A percentile compares a stretch with the other conserved stretches of the same genome.
These are phyloP conservation scores for Drosophila cardini DNA, from an alignment of 1,140 invertebrate species.

Conservation along the genomic window DNA sequence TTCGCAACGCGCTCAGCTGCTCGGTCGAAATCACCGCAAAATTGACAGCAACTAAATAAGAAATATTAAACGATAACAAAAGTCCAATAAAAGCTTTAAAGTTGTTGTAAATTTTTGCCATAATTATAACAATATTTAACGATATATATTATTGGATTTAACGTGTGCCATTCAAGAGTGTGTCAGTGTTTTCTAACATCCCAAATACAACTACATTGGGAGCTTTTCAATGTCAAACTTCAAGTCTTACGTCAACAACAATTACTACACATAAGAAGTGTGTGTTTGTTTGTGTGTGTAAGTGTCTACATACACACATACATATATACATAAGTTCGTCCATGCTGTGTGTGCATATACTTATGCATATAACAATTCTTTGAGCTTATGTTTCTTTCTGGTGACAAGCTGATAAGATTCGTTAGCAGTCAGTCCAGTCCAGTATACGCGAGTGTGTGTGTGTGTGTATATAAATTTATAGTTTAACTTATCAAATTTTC, in stretches of 20 bases:
- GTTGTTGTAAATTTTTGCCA: conserved; percentile 81
- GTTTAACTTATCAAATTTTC: conserved; percentile 65
- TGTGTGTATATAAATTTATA: conserved; percentile 18
- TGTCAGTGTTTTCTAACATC: conserved; percentile 22
- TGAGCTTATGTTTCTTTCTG: conserved; percentile 42
- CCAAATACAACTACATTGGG: conserved; percentile 11
- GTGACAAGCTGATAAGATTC: conserved; percentile 67
- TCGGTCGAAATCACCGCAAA: conserved; percentile 66
- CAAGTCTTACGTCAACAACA: conserved; percentile 46
- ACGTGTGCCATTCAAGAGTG: conserved; percentile 52
- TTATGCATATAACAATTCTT: conserved; percentile 41
- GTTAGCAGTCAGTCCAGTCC: neutral
- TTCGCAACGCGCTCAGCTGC: conserved; percentile 71
- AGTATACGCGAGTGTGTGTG: conserved; percentile 24
- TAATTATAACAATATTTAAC: conserved; percentile 48
- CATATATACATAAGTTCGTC: neutral
- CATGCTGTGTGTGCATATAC: conserved; percentile 1
- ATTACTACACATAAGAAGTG: neutral
- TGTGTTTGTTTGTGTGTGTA: too few species aligned
- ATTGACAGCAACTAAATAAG: conserved; percentile 68
- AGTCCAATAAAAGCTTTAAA: conserved; percentile 43
- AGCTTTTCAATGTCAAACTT: conserved; percentile 35
- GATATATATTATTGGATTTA: conserved; percentile 24
- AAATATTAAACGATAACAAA: conserved; percentile 22
- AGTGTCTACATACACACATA: neutral